phyloP scores from a whole-genome alignment of 2,797 vertebrate genomes.

The Crotalus adamanteus region DNA sequence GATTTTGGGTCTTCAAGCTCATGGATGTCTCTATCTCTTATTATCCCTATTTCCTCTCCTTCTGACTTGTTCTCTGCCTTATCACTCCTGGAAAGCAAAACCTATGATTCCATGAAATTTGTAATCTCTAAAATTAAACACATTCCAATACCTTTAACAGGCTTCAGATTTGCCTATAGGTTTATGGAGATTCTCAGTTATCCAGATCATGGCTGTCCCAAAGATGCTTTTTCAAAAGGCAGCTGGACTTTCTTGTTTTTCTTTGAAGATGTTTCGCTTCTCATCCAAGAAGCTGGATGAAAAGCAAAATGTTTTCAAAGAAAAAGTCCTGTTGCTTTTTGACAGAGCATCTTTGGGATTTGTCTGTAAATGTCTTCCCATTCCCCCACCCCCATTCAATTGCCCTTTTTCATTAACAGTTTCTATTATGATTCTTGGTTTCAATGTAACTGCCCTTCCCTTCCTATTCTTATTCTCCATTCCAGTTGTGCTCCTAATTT shows the following conservation, averaged over 20 bases:
- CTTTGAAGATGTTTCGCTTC: background rate
- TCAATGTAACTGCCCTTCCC: background rate
- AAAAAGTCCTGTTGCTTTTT: background rate
- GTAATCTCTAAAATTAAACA: background rate
- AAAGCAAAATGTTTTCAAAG: background rate
- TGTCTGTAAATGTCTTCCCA: background rate
- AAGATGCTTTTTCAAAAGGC: background rate
- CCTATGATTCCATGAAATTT: background rate
- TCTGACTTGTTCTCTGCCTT: background rate
- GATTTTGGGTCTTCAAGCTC: background rate
- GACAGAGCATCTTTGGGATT: background rate
- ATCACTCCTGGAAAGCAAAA: background rate
- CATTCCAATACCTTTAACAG: background rate
- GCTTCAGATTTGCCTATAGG: background rate
- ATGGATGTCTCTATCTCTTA: background rate
- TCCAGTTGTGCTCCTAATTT: background rate
- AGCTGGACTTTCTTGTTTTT: background rate
- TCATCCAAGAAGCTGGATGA: background rate
- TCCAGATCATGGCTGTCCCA: background rate
- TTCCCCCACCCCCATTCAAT: background rate
- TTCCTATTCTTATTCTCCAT: background rate
- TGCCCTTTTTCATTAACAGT: background rate
- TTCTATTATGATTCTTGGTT: background rate
- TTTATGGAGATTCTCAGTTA: background rate
- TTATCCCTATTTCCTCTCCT: background rate